These are phyloP conservation scores for Spilosoma lubricipeda DNA, from an alignment of 2,888 invertebrate species.

Conservation along the genomic window DNA sequence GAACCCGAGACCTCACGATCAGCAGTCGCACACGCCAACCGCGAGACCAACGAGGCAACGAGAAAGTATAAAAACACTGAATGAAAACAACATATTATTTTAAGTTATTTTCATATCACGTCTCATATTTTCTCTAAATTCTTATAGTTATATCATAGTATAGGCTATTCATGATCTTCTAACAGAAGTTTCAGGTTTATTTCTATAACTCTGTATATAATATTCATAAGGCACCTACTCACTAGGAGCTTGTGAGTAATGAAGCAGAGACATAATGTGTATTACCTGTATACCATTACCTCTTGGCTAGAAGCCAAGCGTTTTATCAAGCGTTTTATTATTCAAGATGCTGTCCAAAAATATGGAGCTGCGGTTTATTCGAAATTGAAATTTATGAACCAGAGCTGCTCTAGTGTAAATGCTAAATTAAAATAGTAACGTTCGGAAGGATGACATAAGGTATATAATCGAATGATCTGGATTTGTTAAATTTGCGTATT, in stretches of 20 bases:
- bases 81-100: too few species aligned
- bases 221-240: constrained; percentile 8
- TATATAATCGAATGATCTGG: background rate
- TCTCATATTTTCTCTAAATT: too few species aligned
- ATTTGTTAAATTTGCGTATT: background rate
- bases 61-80: too few species aligned
- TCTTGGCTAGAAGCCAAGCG: constrained; percentile 42
- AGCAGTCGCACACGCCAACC: too few species aligned
- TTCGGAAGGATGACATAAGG: background rate
- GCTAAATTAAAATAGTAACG: background rate
- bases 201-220: background rate
- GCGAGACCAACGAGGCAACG: too few species aligned
- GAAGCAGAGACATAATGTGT: background rate
- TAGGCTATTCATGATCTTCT: background rate
- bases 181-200: background rate
- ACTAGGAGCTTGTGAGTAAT: constrained; percentile 13
- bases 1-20: too few species aligned
- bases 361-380: constrained; percentile 13
- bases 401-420: background rate
- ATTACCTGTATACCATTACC: constrained; percentile 15
- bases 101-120: too few species aligned
- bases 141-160: too few species aligned
- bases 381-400: constrained; percentile 3
- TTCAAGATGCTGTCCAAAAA: constrained; percentile 32
- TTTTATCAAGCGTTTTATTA: constrained; percentile 37